These are phyloP conservation scores for Halocynthia aurantium DNA, from an alignment of 23 tunicate genomes.

Conservation along the genomic window DNA sequence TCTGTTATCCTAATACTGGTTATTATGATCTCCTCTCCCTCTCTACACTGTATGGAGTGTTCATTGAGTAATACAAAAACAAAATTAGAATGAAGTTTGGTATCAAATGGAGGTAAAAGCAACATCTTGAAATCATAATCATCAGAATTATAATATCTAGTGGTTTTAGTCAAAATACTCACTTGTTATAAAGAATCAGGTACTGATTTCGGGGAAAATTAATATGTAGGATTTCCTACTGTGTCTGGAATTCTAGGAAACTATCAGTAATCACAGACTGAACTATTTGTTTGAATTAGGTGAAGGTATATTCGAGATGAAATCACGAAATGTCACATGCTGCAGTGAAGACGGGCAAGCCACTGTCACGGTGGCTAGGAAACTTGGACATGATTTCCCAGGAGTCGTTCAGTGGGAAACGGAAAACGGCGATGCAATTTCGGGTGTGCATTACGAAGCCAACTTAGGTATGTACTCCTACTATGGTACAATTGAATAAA, in stretches of 20 bases:
- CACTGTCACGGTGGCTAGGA: constrained; percentile 51
- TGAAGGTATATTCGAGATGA: constrained; percentile 74
- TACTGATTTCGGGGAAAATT: too few species aligned
- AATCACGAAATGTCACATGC: constrained; percentile 62
- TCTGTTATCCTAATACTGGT: too few species aligned
- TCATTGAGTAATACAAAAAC: too few species aligned
- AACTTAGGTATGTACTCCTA: constrained; percentile 26
- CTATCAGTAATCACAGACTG: constrained; percentile 35
- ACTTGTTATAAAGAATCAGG: too few species aligned
- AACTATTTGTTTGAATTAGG: constrained; percentile 61
- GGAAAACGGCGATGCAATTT: constrained; percentile 53
- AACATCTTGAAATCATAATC: too few species aligned
- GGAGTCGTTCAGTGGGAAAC: constrained; percentile 64
- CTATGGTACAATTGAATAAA: background rate
- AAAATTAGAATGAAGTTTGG: too few species aligned
- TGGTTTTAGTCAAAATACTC: too few species aligned
- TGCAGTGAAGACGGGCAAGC: constrained; percentile 87
- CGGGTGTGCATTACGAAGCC: constrained; percentile 54
- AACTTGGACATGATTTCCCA: constrained; percentile 66
- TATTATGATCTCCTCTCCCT: too few species aligned
- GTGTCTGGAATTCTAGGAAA: constrained; percentile 44
- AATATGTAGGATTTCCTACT: background rate
- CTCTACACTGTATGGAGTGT: too few species aligned
- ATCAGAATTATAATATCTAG: too few species aligned
- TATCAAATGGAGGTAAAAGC: too few species aligned